A percentile compares a stretch with the other conserved stretches of the same genome.
These are phyloP conservation scores for Helicolenus hilgendorfi DNA, from an alignment of 2,797 vertebrate genomes.

Conservation along the genomic window DNA sequence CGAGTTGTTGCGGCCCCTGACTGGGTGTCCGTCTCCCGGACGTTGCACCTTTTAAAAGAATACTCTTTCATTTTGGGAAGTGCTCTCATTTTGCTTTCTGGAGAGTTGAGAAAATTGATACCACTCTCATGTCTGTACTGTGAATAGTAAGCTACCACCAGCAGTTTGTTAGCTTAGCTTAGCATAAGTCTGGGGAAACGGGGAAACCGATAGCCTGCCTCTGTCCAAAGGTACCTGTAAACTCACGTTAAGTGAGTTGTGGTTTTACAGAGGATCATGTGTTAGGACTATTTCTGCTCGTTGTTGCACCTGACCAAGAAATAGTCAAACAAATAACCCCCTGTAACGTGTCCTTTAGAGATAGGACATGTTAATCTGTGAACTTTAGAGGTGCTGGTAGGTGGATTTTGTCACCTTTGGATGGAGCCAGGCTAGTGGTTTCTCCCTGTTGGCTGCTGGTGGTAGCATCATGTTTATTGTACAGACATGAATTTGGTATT, in stretches of 20 bases:
- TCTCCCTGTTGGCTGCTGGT: too few relatives aligned
- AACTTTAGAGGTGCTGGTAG: too few relatives aligned
- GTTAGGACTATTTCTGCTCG: background rate
- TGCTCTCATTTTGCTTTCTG: background rate
- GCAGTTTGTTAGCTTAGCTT: background rate
- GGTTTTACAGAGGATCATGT: background rate
- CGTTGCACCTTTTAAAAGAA: background rate
- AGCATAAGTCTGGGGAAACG: background rate
- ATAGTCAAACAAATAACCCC: background rate
- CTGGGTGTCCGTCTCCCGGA: background rate
- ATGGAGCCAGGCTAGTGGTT: too few relatives aligned
- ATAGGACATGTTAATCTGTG: too few relatives aligned
- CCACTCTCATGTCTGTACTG: background rate
- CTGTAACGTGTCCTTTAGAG: background rate
- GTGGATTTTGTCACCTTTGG: too few relatives aligned
- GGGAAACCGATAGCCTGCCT: background rate
- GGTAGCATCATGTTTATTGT: too few relatives aligned
- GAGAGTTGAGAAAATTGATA: background rate
- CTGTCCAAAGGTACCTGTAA: background rate
- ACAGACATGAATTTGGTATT: too few relatives aligned
- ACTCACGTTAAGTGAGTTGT: background rate
- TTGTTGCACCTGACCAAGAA: background rate
- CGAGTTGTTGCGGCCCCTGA: background rate
- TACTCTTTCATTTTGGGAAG: background rate
- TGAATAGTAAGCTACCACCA: background rate